Evolutionary conservation across 2,888 invertebrate species (phyloP).

Genomic region (Synanthedon formicaeformis): DNA sequence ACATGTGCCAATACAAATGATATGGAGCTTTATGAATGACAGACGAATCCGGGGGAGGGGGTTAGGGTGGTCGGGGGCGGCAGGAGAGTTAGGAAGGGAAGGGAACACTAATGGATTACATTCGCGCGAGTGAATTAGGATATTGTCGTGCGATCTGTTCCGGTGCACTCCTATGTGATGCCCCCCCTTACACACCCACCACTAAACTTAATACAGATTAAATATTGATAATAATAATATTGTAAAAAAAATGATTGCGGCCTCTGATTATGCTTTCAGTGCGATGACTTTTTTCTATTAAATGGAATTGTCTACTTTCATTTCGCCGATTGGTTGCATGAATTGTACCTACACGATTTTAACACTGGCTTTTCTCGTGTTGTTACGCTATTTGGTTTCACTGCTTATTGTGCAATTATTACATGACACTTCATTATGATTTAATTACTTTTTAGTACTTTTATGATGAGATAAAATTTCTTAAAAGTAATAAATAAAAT

Average conservation of each 20-base stretch:
- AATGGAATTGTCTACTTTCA: slow-evolving; percentile 4
- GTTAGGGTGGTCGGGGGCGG: slow-evolving; percentile 11
- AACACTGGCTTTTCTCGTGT: slow-evolving; percentile 3
- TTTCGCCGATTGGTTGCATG: too few relatives aligned
- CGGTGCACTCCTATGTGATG: slow-evolving; percentile 59
- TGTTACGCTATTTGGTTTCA: not conserved
- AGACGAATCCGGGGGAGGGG: slow-evolving; percentile 30
- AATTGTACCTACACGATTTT: not conserved
- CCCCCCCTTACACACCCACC: not conserved
- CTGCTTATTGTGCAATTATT: too few relatives aligned
- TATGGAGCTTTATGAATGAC: slow-evolving; percentile 69
- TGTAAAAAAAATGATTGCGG: not conserved
- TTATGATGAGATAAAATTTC: too few relatives aligned
- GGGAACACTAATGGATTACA: slow-evolving; percentile 67
- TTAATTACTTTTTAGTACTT: too few relatives aligned
- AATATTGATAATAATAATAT: not conserved
- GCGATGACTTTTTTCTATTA: not conserved
- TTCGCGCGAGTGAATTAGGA: slow-evolving; percentile 69
- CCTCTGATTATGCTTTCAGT: too few relatives aligned
- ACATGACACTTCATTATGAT: too few relatives aligned
- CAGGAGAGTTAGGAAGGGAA: slow-evolving; percentile 17
- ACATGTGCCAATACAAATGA: slow-evolving; percentile 71
- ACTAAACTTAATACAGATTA: not conserved
- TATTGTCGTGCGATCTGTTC: slow-evolving; percentile 68
- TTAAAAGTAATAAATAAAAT: too few relatives aligned